Conservation (phyloP, 2,888 invertebrate species). For the Pristionchus entomophagus region DNA sequence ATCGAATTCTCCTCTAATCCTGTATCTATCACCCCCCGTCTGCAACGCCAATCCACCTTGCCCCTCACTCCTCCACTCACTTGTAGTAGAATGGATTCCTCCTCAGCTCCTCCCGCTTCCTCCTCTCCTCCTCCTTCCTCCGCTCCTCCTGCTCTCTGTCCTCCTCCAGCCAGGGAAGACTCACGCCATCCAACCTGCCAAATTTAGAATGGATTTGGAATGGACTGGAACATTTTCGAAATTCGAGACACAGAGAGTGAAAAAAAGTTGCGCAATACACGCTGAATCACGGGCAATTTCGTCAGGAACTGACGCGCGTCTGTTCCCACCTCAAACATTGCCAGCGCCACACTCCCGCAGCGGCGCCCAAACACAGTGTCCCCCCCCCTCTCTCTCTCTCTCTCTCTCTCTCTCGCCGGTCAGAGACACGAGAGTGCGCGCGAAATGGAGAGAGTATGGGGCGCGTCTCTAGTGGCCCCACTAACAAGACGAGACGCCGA, state of each 20-base stretch:
- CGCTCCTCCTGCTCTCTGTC: not conserved
- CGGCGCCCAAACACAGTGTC: not conserved
- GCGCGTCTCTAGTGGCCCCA: not conserved
- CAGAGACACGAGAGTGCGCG: not conserved
- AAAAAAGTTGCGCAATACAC: not conserved
- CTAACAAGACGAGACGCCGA: not conserved
- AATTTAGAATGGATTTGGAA: not conserved
- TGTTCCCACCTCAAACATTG: not conserved
- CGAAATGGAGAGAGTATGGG: not conserved
- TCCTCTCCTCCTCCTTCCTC: not conserved
- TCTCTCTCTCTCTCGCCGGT: not conserved
- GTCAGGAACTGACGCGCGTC: not conserved
- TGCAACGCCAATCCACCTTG: not conserved
- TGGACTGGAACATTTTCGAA: not conserved
- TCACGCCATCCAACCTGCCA: not conserved
- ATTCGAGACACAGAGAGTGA: not conserved
- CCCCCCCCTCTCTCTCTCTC: not conserved
- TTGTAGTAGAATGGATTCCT: conserved; percentile 40
- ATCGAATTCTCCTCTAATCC: too few relatives aligned
- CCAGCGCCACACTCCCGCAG: not conserved
- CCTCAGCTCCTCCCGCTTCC: conserved; percentile 3
- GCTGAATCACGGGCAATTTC: not conserved
- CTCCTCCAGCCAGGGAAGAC: not conserved
- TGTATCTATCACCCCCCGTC: not conserved
- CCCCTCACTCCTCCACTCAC: not conserved